Base-by-base conservation (phyloP, 2,797 vertebrate genomes). In the Silurus lanzhouensis region DNA sequence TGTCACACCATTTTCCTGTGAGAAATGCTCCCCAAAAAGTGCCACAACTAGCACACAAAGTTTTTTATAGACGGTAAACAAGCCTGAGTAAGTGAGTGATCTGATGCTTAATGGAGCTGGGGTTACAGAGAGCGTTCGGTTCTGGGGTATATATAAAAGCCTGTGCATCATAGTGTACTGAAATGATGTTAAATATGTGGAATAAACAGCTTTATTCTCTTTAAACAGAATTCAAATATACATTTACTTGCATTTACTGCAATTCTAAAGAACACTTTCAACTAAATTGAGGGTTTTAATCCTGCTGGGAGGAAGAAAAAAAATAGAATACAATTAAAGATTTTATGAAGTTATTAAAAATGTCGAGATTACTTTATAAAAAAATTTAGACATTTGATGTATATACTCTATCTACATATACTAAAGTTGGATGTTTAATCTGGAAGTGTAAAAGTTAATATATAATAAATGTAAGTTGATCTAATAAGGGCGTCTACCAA, bases 1-100 rank as follows among this genome's bases (percentile, higher is more conserved):
- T 64, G 84, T 85, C 84, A 68, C 55, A 61, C 55, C 6, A n/a
- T 71, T 71, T 80, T 71, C 84, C 67, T 46, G 66, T 52, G 83
- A 84, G 76, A 71, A 61, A 71, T 19, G 31, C 31, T 68, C 20
- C 38, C 58, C 44, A 44, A 74, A 81, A 81, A 80, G 58, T 38
- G 57, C 38, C 14, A 13, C 19, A 52, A 60, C 75, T 76, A 80
- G 15, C 82, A 84, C 13, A n/a, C 72, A 27, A 64, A 80, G 57
- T 81, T 64, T 79, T 14, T 72, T 31, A 25, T n/a, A 68, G 22
- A 25, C 9, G 31, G 2, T 66, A 20, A 78, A 58, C 52, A 15
- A 1, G 77, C 20, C 7, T 63, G 76, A 61, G 60, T 64, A 48
- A 80, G 38, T 3, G 1, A 5, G 2, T 14, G 38, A 17, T n/a